Evolutionary conservation across 1,140 invertebrate species (phyloP).

Genomic region (Tribolium madens): DNA sequence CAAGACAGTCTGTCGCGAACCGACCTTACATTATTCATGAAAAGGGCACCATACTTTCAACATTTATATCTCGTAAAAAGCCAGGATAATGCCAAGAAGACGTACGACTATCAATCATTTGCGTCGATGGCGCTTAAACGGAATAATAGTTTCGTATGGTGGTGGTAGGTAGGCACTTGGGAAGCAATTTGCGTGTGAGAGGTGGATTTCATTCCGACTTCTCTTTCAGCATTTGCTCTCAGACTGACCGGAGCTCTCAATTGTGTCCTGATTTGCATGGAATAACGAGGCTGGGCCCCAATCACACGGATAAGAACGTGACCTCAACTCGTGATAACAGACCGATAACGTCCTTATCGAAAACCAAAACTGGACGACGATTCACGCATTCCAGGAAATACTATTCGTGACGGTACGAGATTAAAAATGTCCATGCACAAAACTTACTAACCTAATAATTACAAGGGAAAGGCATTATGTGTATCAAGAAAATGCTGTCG

Average conservation of each 20-base stretch:
- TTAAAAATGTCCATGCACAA: slow-evolving; percentile 31
- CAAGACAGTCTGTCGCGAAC: slow-evolving; percentile 58
- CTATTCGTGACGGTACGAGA: slow-evolving; percentile 46
- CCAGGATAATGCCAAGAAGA: slow-evolving; percentile 52
- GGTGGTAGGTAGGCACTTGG: neutral
- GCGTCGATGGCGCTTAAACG: slow-evolving; percentile 23
- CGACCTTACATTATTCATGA: slow-evolving; percentile 63
- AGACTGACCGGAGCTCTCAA: slow-evolving; percentile 46
- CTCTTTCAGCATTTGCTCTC: slow-evolving; percentile 46
- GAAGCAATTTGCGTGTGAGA: slow-evolving; percentile 19
- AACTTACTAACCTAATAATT: neutral
- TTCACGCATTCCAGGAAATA: slow-evolving; percentile 47
- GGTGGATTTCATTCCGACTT: slow-evolving; percentile 11
- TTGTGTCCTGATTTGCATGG: slow-evolving; percentile 54
- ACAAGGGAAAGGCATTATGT: no score
- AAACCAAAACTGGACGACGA: slow-evolving; percentile 27
- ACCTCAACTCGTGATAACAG: slow-evolving; percentile 50
- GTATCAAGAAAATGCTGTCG: no score
- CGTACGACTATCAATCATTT: slow-evolving; percentile 57
- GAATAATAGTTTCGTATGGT: slow-evolving; percentile 28
- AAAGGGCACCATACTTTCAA: slow-evolving; percentile 57
- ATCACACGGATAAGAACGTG: slow-evolving; percentile 51
- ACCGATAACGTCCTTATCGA: slow-evolving; percentile 50
- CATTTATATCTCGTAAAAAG: slow-evolving; percentile 61
- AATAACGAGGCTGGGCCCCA: slow-evolving; percentile 50